Evolutionary conservation across 2,797 vertebrate genomes (phyloP), one percentile per base, ranked within the genome.

Genomic region (Protosalanx chinensis): DNA sequence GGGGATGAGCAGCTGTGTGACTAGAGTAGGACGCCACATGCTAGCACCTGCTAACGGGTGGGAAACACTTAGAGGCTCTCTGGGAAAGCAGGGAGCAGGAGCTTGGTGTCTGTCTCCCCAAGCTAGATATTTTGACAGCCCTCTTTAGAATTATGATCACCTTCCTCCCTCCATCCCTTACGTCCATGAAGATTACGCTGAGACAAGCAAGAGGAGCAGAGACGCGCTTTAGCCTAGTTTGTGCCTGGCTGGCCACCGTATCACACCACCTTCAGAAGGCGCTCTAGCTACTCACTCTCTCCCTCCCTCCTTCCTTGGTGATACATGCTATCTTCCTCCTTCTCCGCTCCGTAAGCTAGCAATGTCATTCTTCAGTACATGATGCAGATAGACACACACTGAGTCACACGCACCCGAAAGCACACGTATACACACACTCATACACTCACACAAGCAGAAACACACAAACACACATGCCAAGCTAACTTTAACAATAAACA

Each of bases 241-340:
- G 91, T 76, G 82, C 93, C 92, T 92, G 81, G 77, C 89, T 82
- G 91, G 90, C 91, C 87, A 80, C 91, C 90, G 90, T 92, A 93
- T 95, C 95, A 94, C 94, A 92, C 94, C 93, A 95, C 94, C 86
- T 86, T 87, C 87, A 30, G 84, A 91, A 91, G 93, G 93, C 92
- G 87, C 85, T 91, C 89, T 86, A 88, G 82, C 64, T 65, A 60
- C 62, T 71, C 68, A 58, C 76, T 80, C 81, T 80, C 85, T 78
- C 75, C 65, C 41, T 32, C 87, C 89, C 86, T 82, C 67, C 79
- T 81, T 75, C 1, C n/a, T 64, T 80, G 30, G 73, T 68, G 67
- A 49, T 67, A 88, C 90, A 81, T 87, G 85, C 87, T 83, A 72
- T 78, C 75, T 71, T 1, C 77, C 76, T 76, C 75, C 1, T 61